Base-by-base conservation (phyloP, 2,797 vertebrate genomes). In the Crenichthys baileyi region DNA sequence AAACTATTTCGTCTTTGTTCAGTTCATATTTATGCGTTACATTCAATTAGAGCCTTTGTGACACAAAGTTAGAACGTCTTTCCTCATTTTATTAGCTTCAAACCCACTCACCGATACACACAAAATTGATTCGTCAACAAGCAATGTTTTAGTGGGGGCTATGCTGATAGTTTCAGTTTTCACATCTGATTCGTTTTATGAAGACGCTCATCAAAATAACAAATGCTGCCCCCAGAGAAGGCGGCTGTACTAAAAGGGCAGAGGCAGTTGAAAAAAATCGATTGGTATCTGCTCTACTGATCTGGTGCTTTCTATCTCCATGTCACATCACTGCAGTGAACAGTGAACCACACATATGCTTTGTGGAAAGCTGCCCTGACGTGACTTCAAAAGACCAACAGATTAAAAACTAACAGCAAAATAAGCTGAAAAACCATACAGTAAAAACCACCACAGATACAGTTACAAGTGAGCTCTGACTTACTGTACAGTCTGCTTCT, bases 81-180 rank as follows among this genome's bases (percentile, higher is more conserved):
- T 79, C 46, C 73, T 78, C 81, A n/a, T 85, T 88, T 88, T 85
- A 68, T 83, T 79, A 73, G 81, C 84, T 90, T 91, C 90, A 90
- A 91, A 87, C 78, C 65, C 31, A 50, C 78, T 85, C 82, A 70
- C 55, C 82, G 87, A 89, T 81, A 84, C 83, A 84, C 78, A 63
- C 82, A 87, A 84, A 85, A 86, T 75, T 82, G 83, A 88, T 87
- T 85, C 85, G 83, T 88, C 88, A 83, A 81, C 77, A 22, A 84
- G 85, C 87, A 78, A 58, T 15, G 31, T 89, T 73, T 85, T 70
- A 86, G 11, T 85, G 77, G 67, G 22, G 24, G 67, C 24, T 46
- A n/a, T 81, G 80, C 76, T 83, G 24, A 76, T n/a, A 75, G 85
- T 88, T 91, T 91, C 87, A 87, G 89, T 89, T 82, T 91, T 90